phyloP scores from a whole-genome alignment of 2,888 invertebrate genomes.

The Apamea crenata region DNA sequence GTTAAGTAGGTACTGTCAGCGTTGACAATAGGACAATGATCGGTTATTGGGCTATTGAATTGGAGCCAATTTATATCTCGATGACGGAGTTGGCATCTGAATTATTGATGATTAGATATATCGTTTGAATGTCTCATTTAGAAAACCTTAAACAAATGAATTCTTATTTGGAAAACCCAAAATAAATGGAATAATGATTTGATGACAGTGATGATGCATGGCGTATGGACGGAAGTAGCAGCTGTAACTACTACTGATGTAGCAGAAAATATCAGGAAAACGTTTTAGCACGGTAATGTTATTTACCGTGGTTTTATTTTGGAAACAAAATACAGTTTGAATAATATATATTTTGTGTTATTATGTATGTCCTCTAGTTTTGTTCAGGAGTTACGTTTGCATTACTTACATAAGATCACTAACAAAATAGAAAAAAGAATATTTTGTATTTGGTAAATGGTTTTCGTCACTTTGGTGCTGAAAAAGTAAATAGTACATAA shows the following conservation, averaged over 20 bases:
- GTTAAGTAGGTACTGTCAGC: not conserved
- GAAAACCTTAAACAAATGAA: not conserved
- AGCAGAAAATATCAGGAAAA: not conserved
- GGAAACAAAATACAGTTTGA: not conserved
- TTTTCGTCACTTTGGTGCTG: not conserved
- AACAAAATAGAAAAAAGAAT: not conserved
- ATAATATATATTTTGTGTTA: not conserved
- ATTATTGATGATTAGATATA: not conserved
- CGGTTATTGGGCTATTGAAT: not conserved
- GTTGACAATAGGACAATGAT: conserved; percentile 22
- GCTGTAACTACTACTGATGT: not conserved
- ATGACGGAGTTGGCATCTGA: not conserved
- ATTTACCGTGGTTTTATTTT: not conserved
- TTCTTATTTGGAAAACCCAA: not conserved
- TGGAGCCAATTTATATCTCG: conserved; percentile 3
- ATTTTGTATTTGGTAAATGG: conserved; percentile 4
- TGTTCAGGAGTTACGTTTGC: conserved; percentile 6
- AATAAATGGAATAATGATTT: not conserved
- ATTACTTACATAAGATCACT: not conserved
- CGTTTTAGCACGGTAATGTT: not conserved
- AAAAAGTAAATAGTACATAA: not conserved
- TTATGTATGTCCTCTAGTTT: not conserved
- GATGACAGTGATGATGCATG: no score
- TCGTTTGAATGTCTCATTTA: not conserved
- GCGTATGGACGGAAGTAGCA: not conserved